Percentiles rank a stretch among this genome's conserved stretches.
Evolutionary conservation across 2,888 invertebrate species (phyloP).

Genomic region (Synanthedon vespiformis): DNA sequence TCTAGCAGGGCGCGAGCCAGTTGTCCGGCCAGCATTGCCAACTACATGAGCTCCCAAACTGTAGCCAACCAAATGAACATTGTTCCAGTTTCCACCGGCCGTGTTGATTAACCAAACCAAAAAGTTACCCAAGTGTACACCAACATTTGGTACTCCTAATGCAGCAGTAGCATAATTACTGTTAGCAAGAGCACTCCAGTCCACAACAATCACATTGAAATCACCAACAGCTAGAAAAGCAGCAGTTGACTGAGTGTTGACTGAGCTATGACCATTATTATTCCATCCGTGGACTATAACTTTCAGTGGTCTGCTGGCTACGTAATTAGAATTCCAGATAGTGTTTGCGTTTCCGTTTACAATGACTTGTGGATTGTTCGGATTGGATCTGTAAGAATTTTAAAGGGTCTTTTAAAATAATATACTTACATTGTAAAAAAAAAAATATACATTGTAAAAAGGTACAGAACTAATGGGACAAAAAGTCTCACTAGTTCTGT

Average conservation of each 20-base stretch:
- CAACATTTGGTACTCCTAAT: constrained; percentile 31
- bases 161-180: constrained; percentile 22
- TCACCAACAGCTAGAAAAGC: constrained; percentile 35
- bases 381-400: constrained; percentile 22
- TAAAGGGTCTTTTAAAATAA: neutral
- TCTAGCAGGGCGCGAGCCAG: constrained; percentile 24
- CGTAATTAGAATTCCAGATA: constrained; percentile 29
- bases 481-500: too few species aligned
- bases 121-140: constrained; percentile 37
- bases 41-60: constrained; percentile 55
- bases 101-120: constrained; percentile 36
- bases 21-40: constrained; percentile 37
- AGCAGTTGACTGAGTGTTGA: constrained; percentile 29
- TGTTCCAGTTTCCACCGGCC: constrained; percentile 41
- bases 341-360: constrained; percentile 28
- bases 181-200: constrained; percentile 35
- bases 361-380: constrained; percentile 22
- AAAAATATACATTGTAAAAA: too few species aligned
- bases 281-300: constrained; percentile 50
- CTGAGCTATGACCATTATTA: constrained; percentile 26
- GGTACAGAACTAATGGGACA: too few species aligned
- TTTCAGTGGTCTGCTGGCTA: constrained; percentile 22
- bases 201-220: constrained; percentile 41
- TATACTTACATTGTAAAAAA: too few species aligned
- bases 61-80: constrained; percentile 47